Evolutionary conservation across 1,140 invertebrate genomes (phyloP).

Genomic region (Oncopeltus fasciatus): DNA sequence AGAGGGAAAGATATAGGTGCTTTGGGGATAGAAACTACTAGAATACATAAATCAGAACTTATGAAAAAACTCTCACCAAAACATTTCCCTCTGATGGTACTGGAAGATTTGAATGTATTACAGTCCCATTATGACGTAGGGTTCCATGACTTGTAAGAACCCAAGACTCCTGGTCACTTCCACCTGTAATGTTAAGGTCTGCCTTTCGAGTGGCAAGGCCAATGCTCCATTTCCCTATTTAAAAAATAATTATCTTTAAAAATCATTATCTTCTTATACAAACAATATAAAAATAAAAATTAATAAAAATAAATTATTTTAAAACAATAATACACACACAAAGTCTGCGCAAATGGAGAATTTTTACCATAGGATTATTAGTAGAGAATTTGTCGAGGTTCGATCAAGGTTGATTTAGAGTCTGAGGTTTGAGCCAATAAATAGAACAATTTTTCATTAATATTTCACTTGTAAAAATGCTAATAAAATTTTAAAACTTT

Average conservation of each 20-base stretch:
- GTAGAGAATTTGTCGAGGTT: no score
- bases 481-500: no score
- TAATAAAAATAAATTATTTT: neutral
- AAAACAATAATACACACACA: no score
- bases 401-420: no score
- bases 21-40: no score
- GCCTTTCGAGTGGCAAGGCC: constrained; percentile 79
- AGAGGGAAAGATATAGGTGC: no score
- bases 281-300: neutral
- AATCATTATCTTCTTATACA: neutral
- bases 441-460: no score
- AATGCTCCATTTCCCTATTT: constrained; percentile 69
- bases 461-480: no score
- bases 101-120: constrained; percentile 30
- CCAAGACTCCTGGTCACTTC: constrained; percentile 82
- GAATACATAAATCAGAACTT: no score
- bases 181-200: constrained; percentile 73
- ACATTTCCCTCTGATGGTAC: constrained; percentile 85
- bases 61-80: constrained; percentile 57
- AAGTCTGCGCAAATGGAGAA: no score
- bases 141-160: constrained; percentile 78
- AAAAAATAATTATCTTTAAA: neutral
- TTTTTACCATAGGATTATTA: no score
- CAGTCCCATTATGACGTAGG: constrained; percentile 56
- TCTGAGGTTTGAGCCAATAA: no score